Evolutionary conservation across 2,797 vertebrate species (phyloP).

Genomic region (Acanthopagrus latus): DNA sequence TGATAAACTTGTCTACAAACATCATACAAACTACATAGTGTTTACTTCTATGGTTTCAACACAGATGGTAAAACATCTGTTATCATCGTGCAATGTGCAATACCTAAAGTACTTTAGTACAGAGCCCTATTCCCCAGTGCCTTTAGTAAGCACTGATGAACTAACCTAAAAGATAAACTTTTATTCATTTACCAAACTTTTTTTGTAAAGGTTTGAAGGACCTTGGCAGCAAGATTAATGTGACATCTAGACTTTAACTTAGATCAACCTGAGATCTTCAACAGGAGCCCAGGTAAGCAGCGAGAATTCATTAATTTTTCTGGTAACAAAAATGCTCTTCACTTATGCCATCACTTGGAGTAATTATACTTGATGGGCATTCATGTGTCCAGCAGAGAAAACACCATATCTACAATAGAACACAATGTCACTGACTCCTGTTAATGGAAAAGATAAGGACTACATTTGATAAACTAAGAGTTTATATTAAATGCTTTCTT

Average conservation of each 20-base stretch:
- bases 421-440: slow-evolving; percentile 52
- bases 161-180: slow-evolving; percentile 22
- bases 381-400: slow-evolving; percentile 29
- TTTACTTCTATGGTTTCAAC: too few relatives aligned
- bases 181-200: slow-evolving; percentile 16
- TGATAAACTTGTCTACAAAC: too few relatives aligned
- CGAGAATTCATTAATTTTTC: slow-evolving; percentile 40
- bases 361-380: slow-evolving; percentile 44
- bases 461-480: slow-evolving; percentile 62
- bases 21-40: too few relatives aligned
- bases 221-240: slow-evolving; percentile 58
- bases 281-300: slow-evolving; percentile 20
- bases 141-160: neutral
- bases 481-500: slow-evolving; percentile 81
- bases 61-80: too few relatives aligned
- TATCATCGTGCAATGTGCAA: too few relatives aligned
- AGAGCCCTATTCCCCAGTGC: neutral
- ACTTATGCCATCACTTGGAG: slow-evolving; percentile 27
- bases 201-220: slow-evolving; percentile 34
- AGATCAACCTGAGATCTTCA: slow-evolving; percentile 1
- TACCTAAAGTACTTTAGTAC: too few relatives aligned
- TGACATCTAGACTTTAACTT: slow-evolving; percentile 27
- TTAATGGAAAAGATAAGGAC: slow-evolving; percentile 75
- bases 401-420: slow-evolving; percentile 13
- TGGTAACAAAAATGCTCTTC: slow-evolving; percentile 27